Evolutionary conservation across 2,113 vertebrate species (phyloP), one percentile per base, ranked within the genome.

Genomic region (Synchiropus splendidus): DNA sequence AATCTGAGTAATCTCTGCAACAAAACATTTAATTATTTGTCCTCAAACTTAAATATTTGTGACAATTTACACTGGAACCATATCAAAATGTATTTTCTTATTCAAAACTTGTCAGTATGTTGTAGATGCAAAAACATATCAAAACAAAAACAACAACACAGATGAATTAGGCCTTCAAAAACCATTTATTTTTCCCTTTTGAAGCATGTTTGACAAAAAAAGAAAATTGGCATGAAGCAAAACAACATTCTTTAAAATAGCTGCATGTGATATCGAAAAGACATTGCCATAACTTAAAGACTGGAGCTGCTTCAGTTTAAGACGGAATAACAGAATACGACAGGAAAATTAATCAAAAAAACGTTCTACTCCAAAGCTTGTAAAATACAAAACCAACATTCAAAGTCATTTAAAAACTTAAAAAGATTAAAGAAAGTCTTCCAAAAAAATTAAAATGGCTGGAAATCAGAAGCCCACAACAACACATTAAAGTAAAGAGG

Each of bases 371-470:
- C 42, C 51, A 67, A 42, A 58, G 15, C 54, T 39, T 30, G 55
- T 39, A 64, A 51, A 69, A 76, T 30, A 63, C 57, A 74, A 52
- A 68, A 31, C 2, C 33, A 40, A 72, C 67, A 72, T 72, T 75
- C 57, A 72, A 52, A 51, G 49, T 67, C 39, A 48, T 61, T 68
- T 59, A 70, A 77, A 70, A 72, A 75, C 31, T 14, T 45, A 63
- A 58, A 42, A 27, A 59, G 58, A 63, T 31, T 56, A 16, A 45
- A 45, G 45, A 27, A 27, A 27, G 21, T 27, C 4, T 27, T 8
- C 21, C 49, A 57, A 66, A 54, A 52, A 55, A 76, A 33, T 59
- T 46, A 55, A 66, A 79, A 75, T 21, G 34, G 39, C 27, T 39
- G 34, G 32, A 64, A 54, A 57, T 27, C 70, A 56, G 54, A 47